Percentiles rank a stretch among this genome's conserved stretches.
These are phyloP conservation scores for Vannuccia rotundouncinata DNA, from an alignment of 2,888 invertebrate species.

Conservation along the genomic window DNA sequence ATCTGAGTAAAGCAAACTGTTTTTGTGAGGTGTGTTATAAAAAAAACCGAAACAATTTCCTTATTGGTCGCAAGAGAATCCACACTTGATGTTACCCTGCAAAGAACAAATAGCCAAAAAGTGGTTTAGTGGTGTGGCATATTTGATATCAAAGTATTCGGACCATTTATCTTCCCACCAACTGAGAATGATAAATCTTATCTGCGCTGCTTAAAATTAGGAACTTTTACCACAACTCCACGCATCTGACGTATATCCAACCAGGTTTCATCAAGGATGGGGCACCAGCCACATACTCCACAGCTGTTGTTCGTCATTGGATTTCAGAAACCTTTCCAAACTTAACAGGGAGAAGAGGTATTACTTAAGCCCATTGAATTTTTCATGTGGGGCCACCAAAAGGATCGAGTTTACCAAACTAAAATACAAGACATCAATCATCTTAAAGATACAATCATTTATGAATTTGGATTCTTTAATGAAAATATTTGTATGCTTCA, in stretches of 20 bases:
- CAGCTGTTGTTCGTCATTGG: background rate
- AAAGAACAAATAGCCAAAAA: background rate
- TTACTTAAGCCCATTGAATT: too few relatives aligned
- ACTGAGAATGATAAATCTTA: background rate
- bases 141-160: background rate
- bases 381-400: background rate
- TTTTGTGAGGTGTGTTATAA: background rate
- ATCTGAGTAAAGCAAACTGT: background rate
- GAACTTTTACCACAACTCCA: background rate
- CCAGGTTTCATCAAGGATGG: background rate
- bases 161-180: background rate
- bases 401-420: background rate
- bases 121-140: background rate
- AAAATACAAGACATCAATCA: background rate
- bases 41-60: too few relatives aligned
- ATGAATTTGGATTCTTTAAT: background rate
- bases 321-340: background rate
- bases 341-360: too few relatives aligned
- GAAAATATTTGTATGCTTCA: background rate
- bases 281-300: background rate
- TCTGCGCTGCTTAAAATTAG: background rate
- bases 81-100: background rate
- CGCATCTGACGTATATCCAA: background rate
- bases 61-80: background rate
- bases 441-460: background rate